phyloP scores from a whole-genome alignment of 2,888 invertebrate species.

The Pecten maximus region DNA sequence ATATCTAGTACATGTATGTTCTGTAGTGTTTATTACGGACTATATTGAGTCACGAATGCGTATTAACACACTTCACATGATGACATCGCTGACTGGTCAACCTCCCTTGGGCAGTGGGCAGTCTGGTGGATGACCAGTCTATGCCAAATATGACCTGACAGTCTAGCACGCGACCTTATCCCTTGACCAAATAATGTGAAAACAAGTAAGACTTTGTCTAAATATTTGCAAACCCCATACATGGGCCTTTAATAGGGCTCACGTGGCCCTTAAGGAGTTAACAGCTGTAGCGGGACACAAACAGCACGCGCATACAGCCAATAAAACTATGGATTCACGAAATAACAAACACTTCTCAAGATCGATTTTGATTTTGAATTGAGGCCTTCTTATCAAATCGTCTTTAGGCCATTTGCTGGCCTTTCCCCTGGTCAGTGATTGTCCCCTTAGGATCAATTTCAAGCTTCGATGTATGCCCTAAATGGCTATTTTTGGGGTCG shows the following conservation, averaged over 20 bases:
- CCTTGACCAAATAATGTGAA: background rate
- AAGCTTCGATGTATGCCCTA: background rate
- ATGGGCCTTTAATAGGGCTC: background rate
- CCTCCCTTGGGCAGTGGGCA: background rate
- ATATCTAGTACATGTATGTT: too few relatives aligned
- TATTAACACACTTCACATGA: background rate
- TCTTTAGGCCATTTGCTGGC: background rate
- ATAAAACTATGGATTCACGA: background rate
- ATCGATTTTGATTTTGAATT: background rate
- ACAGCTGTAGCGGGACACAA: conserved; percentile 3
- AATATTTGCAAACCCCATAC: conserved; percentile 11
- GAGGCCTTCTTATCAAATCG: background rate
- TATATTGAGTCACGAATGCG: background rate
- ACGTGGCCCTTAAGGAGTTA: background rate
- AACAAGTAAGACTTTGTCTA: conserved; percentile 18
- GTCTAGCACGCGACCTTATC: conserved; percentile 7
- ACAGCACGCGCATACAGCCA: background rate
- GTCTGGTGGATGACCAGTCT: background rate
- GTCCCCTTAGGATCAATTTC: background rate
- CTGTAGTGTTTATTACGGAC: background rate
- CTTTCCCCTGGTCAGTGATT: conserved; percentile 24
- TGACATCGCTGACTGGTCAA: conserved; percentile 11
- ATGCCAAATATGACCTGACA: conserved; percentile 20
- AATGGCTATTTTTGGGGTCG: background rate
- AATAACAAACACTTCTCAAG: background rate